Evolutionary conservation across 2,888 invertebrate species (phyloP), one percentile per base, ranked within the genome.

Genomic region (Clepsis dumicolana): DNA sequence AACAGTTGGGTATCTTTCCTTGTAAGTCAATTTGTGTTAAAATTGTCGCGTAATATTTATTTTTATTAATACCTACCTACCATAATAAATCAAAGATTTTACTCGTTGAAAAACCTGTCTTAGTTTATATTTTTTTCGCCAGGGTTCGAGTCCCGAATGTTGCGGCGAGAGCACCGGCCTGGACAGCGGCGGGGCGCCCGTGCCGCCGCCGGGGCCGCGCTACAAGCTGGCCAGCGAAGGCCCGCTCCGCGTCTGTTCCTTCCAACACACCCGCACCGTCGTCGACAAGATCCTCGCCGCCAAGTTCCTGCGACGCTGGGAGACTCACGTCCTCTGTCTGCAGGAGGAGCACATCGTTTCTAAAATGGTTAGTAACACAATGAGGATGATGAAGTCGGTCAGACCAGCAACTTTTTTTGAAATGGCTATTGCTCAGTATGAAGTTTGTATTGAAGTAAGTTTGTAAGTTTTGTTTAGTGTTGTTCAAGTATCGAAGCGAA

Each of bases 281-380:
- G 95, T 97, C 73, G 96, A 96, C 87, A 97, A 97, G 88, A 96
- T 97, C 75, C 93, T 97, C 77, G 96, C 96, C 65, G 95, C 96
- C 72, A 96, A 96, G 85, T 96, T 96, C 84, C 93, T 97, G 44
- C 91, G 97, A 61, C 91, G 96, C 72, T 97, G 97, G 97, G 97
- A 97, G 85, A 95, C 95, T 44, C 97, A 97, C 84, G 95, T 95
- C 77, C 93, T 97, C 10, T 94, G 95, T 76, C 89, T 97, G 73
- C 94, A 95, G 75, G 95, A 96, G 74, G 94, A 95, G 65, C 95
- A 96, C 77, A 95, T 97, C 56, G 91, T 95, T 52, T 97, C 97
- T 0, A 95, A 95, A 89, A 96, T 96, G 94, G 97, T 97, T 84
- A 94, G 96, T 84, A 16, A 12, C 18, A 48, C 8, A 2, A 29